A percentile compares a stretch with the other conserved stretches of the same genome.
phyloP scores from a whole-genome alignment of 2,797 vertebrate species.

The Oophaga sylvatica region DNA sequence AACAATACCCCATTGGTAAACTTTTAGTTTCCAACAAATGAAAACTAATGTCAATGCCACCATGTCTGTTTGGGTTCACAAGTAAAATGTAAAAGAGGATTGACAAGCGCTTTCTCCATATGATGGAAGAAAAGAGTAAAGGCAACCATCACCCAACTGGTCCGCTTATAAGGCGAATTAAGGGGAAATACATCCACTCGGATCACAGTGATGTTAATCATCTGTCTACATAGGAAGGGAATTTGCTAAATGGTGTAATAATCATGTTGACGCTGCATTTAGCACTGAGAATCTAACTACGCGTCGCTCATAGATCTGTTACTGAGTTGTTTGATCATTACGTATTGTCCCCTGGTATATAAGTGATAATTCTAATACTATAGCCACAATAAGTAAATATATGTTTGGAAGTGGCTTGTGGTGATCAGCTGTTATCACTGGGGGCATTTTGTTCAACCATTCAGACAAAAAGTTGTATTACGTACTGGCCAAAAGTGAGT shows the following conservation, averaged over 20 bases:
- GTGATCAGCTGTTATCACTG: too few relatives aligned
- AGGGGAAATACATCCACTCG: neutral
- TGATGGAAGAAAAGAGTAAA: constrained; percentile 53
- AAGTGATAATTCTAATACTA: neutral
- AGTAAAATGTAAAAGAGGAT: constrained; percentile 53
- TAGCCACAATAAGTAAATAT: neutral
- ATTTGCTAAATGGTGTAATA: neutral
- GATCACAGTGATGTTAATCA: neutral
- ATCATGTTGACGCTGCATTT: neutral
- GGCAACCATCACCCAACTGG: constrained; percentile 60
- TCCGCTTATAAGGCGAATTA: constrained; percentile 59
- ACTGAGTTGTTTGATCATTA: neutral
- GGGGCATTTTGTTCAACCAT: too few relatives aligned
- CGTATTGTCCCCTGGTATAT: neutral
- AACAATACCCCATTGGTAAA: neutral
- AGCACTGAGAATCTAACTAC: neutral
- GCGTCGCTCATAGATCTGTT: neutral
- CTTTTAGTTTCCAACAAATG: constrained; percentile 41
- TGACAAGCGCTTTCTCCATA: constrained; percentile 58
- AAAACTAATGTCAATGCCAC: constrained; percentile 45
- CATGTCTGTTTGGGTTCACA: constrained; percentile 45
- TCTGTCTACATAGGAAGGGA: neutral
- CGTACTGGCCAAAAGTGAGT: too few relatives aligned
- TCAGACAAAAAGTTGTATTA: too few relatives aligned
- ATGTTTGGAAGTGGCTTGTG: neutral